These are phyloP conservation scores for Leptopilina boulardi DNA, from an alignment of 1,140 invertebrate species.

Conservation along the genomic window DNA sequence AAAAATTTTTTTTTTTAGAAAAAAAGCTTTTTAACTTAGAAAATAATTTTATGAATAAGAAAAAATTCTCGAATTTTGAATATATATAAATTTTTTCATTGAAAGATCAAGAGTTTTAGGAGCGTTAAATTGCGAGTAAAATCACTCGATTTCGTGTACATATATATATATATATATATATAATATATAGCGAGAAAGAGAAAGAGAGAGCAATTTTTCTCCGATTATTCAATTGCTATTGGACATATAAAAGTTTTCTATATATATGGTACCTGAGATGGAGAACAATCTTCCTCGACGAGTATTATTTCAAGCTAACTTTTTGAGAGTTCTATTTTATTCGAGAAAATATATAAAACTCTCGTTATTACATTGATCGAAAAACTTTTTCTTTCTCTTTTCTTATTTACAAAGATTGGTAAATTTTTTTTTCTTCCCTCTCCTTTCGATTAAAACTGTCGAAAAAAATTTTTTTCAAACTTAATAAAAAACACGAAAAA, in stretches of 20 bases:
- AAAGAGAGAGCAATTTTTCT: slow-evolving; percentile 1
- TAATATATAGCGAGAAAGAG: too few species aligned
- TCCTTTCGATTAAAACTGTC: background rate
- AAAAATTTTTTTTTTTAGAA: too few species aligned
- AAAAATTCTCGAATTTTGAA: too few species aligned
- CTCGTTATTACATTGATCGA: background rate
- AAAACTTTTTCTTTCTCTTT: background rate
- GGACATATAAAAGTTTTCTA: background rate
- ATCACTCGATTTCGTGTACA: too few species aligned
- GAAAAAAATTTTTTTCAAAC: background rate
- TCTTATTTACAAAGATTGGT: background rate
- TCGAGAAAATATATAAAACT: background rate
- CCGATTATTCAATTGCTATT: background rate
- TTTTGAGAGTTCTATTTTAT: background rate
- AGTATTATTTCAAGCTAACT: background rate
- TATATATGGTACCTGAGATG: background rate
- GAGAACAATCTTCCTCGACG: background rate
- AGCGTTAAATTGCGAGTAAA: too few species aligned
- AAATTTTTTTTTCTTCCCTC: background rate
- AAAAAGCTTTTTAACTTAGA: too few species aligned
- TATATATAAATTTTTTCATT: too few species aligned
- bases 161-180: too few species aligned
- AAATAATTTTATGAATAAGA: too few species aligned
- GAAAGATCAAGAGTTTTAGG: too few species aligned
- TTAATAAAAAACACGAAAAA: background rate